phyloP scores from a whole-genome alignment of 2,113 vertebrate species.

The Erinaceus europaeus region DNA sequence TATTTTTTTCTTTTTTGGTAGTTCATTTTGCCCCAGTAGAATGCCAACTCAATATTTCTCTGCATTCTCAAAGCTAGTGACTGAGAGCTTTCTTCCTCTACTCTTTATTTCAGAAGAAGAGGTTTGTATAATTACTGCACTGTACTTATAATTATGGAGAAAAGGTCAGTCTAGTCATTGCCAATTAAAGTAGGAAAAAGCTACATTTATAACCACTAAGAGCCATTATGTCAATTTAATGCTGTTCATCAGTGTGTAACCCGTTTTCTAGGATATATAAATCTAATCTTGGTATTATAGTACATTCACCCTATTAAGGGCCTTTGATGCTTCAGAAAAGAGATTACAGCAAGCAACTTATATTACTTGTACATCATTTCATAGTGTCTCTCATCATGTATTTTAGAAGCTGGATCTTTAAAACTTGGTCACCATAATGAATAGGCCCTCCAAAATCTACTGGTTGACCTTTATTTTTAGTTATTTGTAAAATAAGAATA shows the following conservation, averaged over 20 bases:
- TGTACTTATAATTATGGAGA: conserved; percentile 79
- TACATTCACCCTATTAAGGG: conserved; percentile 60
- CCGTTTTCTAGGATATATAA: conserved; percentile 72
- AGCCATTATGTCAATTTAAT: conserved; percentile 80
- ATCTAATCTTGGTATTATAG: conserved; percentile 72
- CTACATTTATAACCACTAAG: conserved; percentile 74
- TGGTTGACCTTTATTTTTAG: conserved; percentile 41
- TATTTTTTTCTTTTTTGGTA: conserved; percentile 17
- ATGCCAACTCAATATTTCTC: conserved; percentile 16
- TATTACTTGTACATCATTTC: conserved; percentile 72
- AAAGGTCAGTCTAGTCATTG: conserved; percentile 83
- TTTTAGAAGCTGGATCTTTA: conserved; percentile 63
- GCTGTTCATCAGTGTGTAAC: conserved; percentile 71
- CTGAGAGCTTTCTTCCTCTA: conserved; percentile 31
- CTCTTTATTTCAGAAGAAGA: conserved; percentile 65
- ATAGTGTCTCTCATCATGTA: conserved; percentile 42
- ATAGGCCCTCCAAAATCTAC: not conserved
- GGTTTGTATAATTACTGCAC: conserved; percentile 78
- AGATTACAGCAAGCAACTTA: conserved; percentile 71
- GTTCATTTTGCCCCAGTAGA: not conserved
- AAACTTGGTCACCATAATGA: conserved; percentile 53
- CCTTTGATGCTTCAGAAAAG: conserved; percentile 68
- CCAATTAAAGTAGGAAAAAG: conserved; percentile 81
- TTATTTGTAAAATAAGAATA: not conserved
- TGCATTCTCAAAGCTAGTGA: conserved; percentile 48